Base-by-base conservation (phyloP, 2,888 invertebrate genomes). In the Coenonympha glycerion region DNA sequence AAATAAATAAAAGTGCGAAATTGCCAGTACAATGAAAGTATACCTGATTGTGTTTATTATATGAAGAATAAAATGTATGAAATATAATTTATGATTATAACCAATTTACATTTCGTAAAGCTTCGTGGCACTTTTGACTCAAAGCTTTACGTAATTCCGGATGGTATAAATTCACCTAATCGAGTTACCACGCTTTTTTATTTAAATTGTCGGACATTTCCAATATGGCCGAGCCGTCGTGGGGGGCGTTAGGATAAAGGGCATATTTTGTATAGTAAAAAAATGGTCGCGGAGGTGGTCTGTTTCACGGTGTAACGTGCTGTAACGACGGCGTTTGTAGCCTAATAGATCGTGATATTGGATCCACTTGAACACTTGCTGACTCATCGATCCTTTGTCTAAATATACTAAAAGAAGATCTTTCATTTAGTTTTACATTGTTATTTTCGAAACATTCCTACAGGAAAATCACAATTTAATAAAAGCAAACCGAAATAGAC, bases 291-390 rank as follows among this genome's bases (percentile, higher is more conserved):
- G 62, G 62, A 63, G 85, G 87, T 84, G 84, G 86, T 79, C 86
- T 71, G 68, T 84, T 80, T 84, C 82, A 87, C 80, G 86, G 73
- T 73, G 64, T 83, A 83, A 83, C 62, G 65, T 58, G 66, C 71
- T 78, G 79, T 71, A 66, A 69, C 83, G 73, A 59, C 59, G 69
- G 62, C 72, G 68, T 73, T 84, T 84, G 83, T 79, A 65, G 57
- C 44, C 76, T 84, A 84, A 85, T 83, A 79, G 76, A 63, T 73
- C 79, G 76, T 74, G 84, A 73, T 83, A 84, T 82, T 77, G 76
- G 72, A 69, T 72, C 67, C 65, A 66, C 66, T 68, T 65, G 55
- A 55, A 56, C 63, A 47, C 56, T 51, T 70, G 87, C 81, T 78
- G 78, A 80, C 69, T 87, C 87, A 87, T 62, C 64, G 57, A 58